These are phyloP conservation scores for Okamejei kenojei DNA, from an alignment of 2,797 vertebrate genomes.

Conservation along the genomic window DNA sequence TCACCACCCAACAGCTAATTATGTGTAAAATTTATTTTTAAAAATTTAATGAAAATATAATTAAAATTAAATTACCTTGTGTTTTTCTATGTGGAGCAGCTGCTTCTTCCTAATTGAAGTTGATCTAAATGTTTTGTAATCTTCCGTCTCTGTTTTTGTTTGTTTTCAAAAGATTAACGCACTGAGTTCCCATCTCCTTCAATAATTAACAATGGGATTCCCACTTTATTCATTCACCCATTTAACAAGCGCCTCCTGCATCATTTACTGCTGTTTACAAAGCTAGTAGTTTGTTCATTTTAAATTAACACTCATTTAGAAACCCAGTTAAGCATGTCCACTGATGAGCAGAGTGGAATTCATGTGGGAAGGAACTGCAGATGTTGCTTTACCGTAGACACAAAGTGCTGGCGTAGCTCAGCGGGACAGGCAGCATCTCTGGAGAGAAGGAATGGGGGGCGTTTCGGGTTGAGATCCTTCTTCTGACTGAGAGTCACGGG, in stretches of 20 bases:
- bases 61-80: conserved; percentile 32
- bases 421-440: too few relatives aligned
- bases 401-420: too few relatives aligned
- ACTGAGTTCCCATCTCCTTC: neutral
- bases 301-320: conserved; percentile 26
- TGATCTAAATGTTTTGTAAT: conserved; percentile 32
- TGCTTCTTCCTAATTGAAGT: conserved; percentile 20
- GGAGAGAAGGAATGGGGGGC: too few relatives aligned
- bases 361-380: too few relatives aligned
- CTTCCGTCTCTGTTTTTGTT: conserved; percentile 17
- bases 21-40: conserved; percentile 10
- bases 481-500: too few relatives aligned
- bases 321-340: neutral
- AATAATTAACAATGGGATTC: conserved; percentile 34
- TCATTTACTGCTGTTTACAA: conserved; percentile 28
- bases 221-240: neutral
- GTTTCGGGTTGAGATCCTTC: too few relatives aligned
- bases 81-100: conserved; percentile 15
- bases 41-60: conserved; percentile 37
- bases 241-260: conserved; percentile 30
- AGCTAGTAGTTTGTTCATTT: neutral
- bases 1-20: conserved; percentile 15
- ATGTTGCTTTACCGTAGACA: too few relatives aligned
- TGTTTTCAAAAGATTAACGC: conserved; percentile 26
- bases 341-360: neutral